These are phyloP conservation scores for Lordiphosa collinella DNA, from an alignment of 1,140 invertebrate species.

Conservation along the genomic window DNA sequence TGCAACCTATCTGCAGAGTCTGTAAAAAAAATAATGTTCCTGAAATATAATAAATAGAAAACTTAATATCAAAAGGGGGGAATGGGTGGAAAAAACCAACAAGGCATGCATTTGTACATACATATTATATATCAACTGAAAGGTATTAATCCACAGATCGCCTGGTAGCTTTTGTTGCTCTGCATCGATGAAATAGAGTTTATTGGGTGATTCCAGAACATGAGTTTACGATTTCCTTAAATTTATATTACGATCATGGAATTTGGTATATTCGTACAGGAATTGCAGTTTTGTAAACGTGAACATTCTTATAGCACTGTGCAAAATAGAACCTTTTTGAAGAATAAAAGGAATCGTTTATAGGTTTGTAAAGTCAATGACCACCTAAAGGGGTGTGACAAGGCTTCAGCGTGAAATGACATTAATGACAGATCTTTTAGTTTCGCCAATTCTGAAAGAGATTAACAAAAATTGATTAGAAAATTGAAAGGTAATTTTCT, in stretches of 20 bases:
- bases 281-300: constrained; percentile 97
- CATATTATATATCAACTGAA: no score
- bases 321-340: constrained; percentile 99
- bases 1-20: no score
- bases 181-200: constrained; percentile 93
- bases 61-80: no score
- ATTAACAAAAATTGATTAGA: not conserved
- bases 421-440: constrained; percentile 98
- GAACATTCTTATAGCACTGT: constrained; percentile 95
- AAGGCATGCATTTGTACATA: no score
- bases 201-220: constrained; percentile 95
- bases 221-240: constrained; percentile 94
- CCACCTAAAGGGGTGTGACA: constrained; percentile 97
- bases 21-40: no score
- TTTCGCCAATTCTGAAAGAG: constrained; percentile 92
- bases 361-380: constrained; percentile 98
- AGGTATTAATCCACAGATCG: no score
- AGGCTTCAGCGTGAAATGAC: constrained; percentile 97
- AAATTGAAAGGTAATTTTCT: no score
- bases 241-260: constrained; percentile 93
- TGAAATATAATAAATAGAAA: no score
- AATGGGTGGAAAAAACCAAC: no score
- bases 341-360: constrained; percentile 94
- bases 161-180: constrained; percentile 98
- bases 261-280: constrained; percentile 98